phyloP scores from a whole-genome alignment of 2,888 invertebrate species.

The Drosophila lacicola region DNA sequence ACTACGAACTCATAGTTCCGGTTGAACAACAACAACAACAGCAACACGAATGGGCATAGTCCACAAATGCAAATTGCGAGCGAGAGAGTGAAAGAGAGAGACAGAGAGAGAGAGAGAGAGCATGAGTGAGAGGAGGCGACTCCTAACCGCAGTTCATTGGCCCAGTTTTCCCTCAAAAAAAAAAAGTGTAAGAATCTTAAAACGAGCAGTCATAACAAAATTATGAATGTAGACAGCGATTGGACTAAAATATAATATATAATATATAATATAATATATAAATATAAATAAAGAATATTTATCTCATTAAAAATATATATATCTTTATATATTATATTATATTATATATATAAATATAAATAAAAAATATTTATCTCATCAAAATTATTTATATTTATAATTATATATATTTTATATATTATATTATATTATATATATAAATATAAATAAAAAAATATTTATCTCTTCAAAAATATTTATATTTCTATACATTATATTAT shows the following conservation, averaged over 20 bases:
- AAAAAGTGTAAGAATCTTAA: constrained; percentile 27
- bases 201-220: constrained; percentile 18
- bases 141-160: constrained; percentile 63
- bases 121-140: neutral
- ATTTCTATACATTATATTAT: no score
- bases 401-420: no score
- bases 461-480: no score
- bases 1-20: constrained; percentile 79
- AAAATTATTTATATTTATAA: no score
- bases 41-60: constrained; percentile 6
- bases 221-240: neutral
- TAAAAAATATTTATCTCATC: no score
- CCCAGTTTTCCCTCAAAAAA: constrained; percentile 45
- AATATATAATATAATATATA: neutral
- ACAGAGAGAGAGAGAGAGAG: neutral
- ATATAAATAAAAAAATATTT: no score
- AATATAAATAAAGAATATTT: no score
- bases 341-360: no score
- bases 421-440: no score
- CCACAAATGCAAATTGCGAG: constrained; percentile 50
- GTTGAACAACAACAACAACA: constrained; percentile 36
- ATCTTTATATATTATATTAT: no score
- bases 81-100: neutral
- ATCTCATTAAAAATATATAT: no score
- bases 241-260: constrained; percentile 18